Evolutionary conservation across 2,113 vertebrate genomes (phyloP).

Genomic region (Perca fluviatilis): DNA sequence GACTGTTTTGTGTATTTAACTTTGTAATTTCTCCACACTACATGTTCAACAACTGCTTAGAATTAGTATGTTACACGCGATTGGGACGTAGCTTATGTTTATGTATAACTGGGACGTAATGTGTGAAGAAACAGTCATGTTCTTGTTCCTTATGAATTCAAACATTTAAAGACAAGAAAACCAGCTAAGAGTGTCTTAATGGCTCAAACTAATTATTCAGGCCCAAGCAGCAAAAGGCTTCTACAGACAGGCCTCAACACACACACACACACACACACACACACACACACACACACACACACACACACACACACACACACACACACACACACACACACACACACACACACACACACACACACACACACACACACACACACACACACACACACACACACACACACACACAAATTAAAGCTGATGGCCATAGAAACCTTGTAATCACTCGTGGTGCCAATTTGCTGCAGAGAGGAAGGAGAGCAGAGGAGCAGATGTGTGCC

Average conservation of each 20-base stretch:
- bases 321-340: conserved; percentile 34
- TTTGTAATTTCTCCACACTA: background rate
- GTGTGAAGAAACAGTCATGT: background rate
- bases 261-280: conserved; percentile 12
- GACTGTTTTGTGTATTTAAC: background rate
- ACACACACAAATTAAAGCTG: conserved; percentile 76
- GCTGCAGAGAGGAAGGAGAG: conserved; percentile 61
- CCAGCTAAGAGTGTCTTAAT: background rate
- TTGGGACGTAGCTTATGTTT: background rate
- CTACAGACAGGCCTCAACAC: background rate
- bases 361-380: conserved; percentile 36
- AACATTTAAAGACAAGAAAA: conserved; percentile 13
- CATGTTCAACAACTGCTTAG: background rate
- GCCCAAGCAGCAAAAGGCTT: background rate
- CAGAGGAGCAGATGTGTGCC: conserved; percentile 75
- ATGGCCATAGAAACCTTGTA: conserved; percentile 77
- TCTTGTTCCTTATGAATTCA: background rate
- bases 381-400: conserved; percentile 32
- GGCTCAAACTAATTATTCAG: conserved; percentile 6
- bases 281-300: conserved; percentile 43
- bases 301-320: conserved; percentile 41
- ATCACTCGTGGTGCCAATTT: conserved; percentile 75
- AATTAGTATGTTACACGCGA: background rate
- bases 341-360: conserved; percentile 33
- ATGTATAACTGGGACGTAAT: background rate